A percentile compares a stretch with the other conserved stretches of the same genome.
Conservation (phyloP, 2,797 vertebrate species). For the Merluccius polli region DNA sequence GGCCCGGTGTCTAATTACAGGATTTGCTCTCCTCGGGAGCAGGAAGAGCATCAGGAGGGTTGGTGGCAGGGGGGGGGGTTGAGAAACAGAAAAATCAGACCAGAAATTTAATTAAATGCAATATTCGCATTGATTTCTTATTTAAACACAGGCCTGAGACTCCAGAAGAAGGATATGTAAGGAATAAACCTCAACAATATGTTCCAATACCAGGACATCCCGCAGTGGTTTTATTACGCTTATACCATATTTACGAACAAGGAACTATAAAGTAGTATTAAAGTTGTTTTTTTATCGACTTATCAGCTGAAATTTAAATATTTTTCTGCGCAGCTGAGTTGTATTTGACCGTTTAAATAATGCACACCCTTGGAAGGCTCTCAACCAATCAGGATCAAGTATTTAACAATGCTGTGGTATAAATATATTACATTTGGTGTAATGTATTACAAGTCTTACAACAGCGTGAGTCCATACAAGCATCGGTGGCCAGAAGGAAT, state of each 20-base stretch:
- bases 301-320: not conserved
- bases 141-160: too few species aligned
- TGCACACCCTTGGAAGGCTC: not conserved
- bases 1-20: slow-evolving; percentile 48
- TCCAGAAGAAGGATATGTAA: too few species aligned
- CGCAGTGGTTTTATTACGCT: too few species aligned
- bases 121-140: too few species aligned
- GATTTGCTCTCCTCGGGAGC: slow-evolving; percentile 33
- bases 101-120: too few species aligned
- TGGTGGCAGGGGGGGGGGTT: not conserved
- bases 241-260: too few species aligned
- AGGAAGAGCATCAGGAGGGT: not conserved
- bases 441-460: not conserved
- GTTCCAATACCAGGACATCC: too few species aligned
- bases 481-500: not conserved
- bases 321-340: too few species aligned
- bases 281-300: not conserved
- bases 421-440: not conserved
- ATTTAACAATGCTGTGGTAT: not conserved
- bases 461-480: not conserved
- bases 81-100: not conserved
- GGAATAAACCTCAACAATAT: too few species aligned
- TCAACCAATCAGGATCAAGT: too few species aligned
- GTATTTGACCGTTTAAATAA: too few species aligned
- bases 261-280: too few species aligned